These are phyloP conservation scores for Gallinago undulata DNA, from an alignment of 2,113 vertebrate genomes.

Conservation along the genomic window DNA sequence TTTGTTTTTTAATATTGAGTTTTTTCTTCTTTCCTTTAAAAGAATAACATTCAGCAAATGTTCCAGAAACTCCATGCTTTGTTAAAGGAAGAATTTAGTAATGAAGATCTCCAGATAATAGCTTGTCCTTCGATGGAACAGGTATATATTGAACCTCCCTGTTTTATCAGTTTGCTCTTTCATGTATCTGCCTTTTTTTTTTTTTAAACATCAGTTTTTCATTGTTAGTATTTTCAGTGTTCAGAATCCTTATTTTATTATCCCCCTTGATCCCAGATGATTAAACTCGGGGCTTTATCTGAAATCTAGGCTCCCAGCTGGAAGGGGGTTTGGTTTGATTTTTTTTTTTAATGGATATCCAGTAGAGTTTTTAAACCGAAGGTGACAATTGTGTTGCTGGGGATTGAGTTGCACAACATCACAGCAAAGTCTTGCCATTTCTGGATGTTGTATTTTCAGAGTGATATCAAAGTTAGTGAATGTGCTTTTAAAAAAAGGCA, in stretches of 20 bases:
- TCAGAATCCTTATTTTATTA: background rate
- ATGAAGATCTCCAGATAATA: constrained; percentile 93
- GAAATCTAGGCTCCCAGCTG: background rate
- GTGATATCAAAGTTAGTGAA: background rate
- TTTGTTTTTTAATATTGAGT: background rate
- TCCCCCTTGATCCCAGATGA: background rate
- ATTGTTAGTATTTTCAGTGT: background rate
- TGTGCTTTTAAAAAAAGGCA: background rate
- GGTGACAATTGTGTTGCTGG: background rate
- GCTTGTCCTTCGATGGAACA: constrained; percentile 96
- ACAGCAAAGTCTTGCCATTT: background rate
- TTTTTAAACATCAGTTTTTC: background rate
- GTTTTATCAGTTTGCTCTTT: background rate
- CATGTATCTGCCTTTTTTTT: background rate
- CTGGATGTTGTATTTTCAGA: background rate
- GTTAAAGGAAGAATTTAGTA: constrained; percentile 92
- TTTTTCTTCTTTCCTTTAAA: constrained; percentile 38
- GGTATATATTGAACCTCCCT: constrained; percentile 68
- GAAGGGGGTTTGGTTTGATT: background rate
- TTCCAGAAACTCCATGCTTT: constrained; percentile 92
- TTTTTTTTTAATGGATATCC: background rate
- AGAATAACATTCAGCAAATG: constrained; percentile 97
- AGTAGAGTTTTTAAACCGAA: background rate
- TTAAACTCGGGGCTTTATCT: background rate
- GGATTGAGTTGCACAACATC: background rate